Conservation (phyloP, 2,113 vertebrate genomes). For the Aldabrachelys gigantea region DNA sequence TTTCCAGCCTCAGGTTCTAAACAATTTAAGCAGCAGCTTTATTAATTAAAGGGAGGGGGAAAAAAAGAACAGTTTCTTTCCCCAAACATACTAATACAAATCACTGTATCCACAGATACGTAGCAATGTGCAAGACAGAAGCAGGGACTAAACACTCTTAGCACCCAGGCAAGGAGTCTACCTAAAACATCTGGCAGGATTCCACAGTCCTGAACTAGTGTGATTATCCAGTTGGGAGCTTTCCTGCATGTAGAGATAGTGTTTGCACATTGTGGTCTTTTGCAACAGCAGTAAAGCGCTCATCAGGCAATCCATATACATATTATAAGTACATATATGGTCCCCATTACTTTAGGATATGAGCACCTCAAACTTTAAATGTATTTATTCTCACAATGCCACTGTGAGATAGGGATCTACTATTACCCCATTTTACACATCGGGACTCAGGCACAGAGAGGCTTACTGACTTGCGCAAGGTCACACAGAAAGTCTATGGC, state of each 20-base stretch:
- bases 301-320: neutral
- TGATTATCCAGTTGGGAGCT: accelerated
- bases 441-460: neutral
- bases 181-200: accelerated
- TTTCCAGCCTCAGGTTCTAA: accelerated
- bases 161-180: accelerated
- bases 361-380: neutral
- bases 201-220: accelerated
- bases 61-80: no score
- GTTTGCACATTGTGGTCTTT: accelerated
- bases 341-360: neutral
- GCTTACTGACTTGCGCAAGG: neutral
- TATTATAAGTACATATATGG: neutral
- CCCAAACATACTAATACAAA: neutral
- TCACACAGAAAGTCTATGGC: neutral
- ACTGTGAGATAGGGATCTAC: neutral
- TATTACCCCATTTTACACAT: neutral
- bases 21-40: neutral
- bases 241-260: neutral
- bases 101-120: neutral
- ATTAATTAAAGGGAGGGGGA: neutral
- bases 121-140: neutral
- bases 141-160: neutral
- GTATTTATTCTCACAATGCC: neutral
- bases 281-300: neutral